Conservation (phyloP, 2,797 vertebrate species). For the Enteromius thamalakanensis region DNA sequence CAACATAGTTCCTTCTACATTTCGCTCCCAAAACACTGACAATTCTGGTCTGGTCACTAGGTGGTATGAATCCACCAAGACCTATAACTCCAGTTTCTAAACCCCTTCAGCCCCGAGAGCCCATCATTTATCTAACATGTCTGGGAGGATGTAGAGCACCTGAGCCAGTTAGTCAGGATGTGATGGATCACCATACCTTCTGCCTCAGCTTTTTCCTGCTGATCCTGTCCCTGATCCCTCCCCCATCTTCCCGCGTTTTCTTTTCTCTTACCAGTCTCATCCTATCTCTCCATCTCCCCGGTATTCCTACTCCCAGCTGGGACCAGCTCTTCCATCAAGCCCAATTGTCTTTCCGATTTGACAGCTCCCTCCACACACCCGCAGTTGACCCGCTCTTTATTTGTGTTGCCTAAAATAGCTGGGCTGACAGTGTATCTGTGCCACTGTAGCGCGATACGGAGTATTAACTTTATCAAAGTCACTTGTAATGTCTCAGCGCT, state of each 20-base stretch:
- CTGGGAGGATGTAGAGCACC: slow-evolving; percentile 56
- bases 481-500: slow-evolving; percentile 9
- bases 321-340: slow-evolving; percentile 58
- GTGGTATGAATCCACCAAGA: slow-evolving; percentile 14
- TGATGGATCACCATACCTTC: slow-evolving; percentile 64
- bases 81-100: slow-evolving; percentile 30
- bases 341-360: slow-evolving; percentile 56
- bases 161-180: slow-evolving; percentile 54
- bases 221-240: slow-evolving; percentile 36
- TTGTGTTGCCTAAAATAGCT: slow-evolving; percentile 55
- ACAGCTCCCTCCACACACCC: slow-evolving; percentile 49
- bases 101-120: slow-evolving; percentile 28
- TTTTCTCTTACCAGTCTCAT: slow-evolving; percentile 19
- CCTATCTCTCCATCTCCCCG: slow-evolving; percentile 19
- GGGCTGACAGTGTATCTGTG: slow-evolving; percentile 33
- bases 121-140: slow-evolving; percentile 49
- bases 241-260: slow-evolving; percentile 8
- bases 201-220: slow-evolving; percentile 64
- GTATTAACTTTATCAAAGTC: slow-evolving; percentile 39
- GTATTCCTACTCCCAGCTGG: slow-evolving; percentile 50
- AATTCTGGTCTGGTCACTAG: not conserved
- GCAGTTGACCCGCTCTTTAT: slow-evolving; percentile 56
- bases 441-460: slow-evolving; percentile 18
- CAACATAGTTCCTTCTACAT: slow-evolving; percentile 1
- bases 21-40: slow-evolving; percentile 6